Evolutionary conservation across 2,888 invertebrate genomes (phyloP), one percentile per base, ranked within the genome.

Genomic region (Synanthedon vespiformis): DNA sequence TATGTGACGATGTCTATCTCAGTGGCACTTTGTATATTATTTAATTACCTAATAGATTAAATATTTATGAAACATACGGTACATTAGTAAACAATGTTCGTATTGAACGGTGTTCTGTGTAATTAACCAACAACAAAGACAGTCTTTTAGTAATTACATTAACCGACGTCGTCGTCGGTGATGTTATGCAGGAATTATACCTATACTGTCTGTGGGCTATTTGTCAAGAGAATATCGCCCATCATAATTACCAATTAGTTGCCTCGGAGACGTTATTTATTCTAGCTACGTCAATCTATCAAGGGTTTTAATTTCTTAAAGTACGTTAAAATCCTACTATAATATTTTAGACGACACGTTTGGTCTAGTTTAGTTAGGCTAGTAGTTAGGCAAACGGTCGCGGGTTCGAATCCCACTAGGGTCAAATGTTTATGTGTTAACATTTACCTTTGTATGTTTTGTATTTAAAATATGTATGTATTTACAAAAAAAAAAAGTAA

Each of bases 141-240:
- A 12, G 44, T 4, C 44, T 13, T 44, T 44, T n/a, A 44, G 13
- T 13, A 44, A 44, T 44, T 44, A 44, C 44, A 44, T 44, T 44
- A 44, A 44, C 13, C 44, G 14, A 44, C n/a, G 44, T 44, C 44
- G 14, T 13, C n/a, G 44, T 44, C 13, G 10, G n/a, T 44, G 44
- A 44, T 44, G 14, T 44, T 13, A 44, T 44, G 8, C 13, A 41
- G 41, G 41, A 41, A 41, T 41, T 4, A 5, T 41, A 41, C 12
- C 2, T n/a, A n/a, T n/a, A n/a, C n/a, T 44, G 14, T 34, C 44
- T 49, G 44, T 27, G 41, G 40, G 49, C n/a, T 14, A 52, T 52
- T 52, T 49, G 41, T 27, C 52, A 34, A 49, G 40, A 27, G 11
- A 49, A 52, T 27, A 41, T 49, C 22, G 52, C 49, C 52, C 1